Evolutionary conservation across 2,797 vertebrate genomes (phyloP), one percentile per base, ranked within the genome.

Genomic region (Notolabrus celidotus): DNA sequence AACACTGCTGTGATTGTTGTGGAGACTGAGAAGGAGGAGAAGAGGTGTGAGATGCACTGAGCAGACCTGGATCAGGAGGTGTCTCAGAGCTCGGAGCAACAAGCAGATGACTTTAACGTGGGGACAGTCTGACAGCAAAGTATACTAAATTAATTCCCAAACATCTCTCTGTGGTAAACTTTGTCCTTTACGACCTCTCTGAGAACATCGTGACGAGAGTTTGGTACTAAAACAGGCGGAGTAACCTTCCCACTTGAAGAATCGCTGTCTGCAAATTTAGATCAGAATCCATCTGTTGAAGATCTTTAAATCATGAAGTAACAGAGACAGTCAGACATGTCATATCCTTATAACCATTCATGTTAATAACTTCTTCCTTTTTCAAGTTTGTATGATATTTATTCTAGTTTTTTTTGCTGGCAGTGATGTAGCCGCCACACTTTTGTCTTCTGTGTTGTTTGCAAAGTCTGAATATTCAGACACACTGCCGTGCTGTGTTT

Each of bases 371-470:
- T 31, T 31, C 68, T 22, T 34, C n/a, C 36, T 82, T 83, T 80
- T 78, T 77, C 34, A 79, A n/a, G 75, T 80, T 83, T 84, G 56
- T 85, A 80, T 47, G 74, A 78, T 78, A 62, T 82, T 85, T 80
- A 79, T 82, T 75, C 46, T 41, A 31, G 29, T 20, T 47, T 52
- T 79, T 64, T 58, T 51, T 69, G 3, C 33, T 34, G 57, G 15
- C 45, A 54, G 60, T n/a, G 2, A 61, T 15, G 6, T 16, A 19
- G n/a, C 49, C 70, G 65, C 63, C 69, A 47, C 62, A 64, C 46
- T 55, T 43, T 20, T 52, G 29, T 73, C 51, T 52, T 31, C 23
- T 45, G 36, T 74, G 22, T 71, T 65, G 23, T 67, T 62, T 74
- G 69, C 31, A 43, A 76, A 66, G 60, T 68, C 60, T 60, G 49